Conservation (phyloP, 2,888 invertebrate genomes). For the Panopea generosa region DNA sequence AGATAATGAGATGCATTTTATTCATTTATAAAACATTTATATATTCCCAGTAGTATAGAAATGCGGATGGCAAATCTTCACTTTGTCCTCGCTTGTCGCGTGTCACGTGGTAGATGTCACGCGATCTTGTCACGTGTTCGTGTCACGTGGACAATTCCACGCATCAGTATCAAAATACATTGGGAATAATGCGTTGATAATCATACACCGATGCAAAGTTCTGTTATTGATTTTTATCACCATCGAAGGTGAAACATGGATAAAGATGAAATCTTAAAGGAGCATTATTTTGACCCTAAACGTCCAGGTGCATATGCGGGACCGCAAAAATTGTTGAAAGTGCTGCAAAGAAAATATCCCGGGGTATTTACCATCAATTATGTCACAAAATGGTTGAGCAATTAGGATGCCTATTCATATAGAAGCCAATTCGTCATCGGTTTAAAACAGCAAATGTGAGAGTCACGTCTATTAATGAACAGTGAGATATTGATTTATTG, state of each 20-base stretch:
- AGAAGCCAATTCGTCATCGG: conserved; percentile 28
- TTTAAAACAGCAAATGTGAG: conserved; percentile 47
- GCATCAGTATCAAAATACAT: too few relatives aligned
- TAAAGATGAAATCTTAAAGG: conserved; percentile 27
- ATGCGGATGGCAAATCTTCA: too few relatives aligned
- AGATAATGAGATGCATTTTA: too few relatives aligned
- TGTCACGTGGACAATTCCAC: too few relatives aligned
- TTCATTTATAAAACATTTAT: too few relatives aligned
- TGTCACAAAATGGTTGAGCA: conserved; percentile 33
- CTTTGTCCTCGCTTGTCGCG: too few relatives aligned
- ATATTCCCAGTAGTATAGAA: too few relatives aligned
- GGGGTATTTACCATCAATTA: conserved; percentile 27
- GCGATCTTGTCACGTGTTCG: too few relatives aligned
- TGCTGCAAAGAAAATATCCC: conserved; percentile 34
- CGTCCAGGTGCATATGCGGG: conserved; percentile 42
- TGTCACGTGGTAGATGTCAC: too few relatives aligned
- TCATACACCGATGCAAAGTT: too few relatives aligned
- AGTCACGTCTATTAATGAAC: conserved; percentile 35
- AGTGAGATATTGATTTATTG: conserved; percentile 43
- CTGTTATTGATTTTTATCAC: too few relatives aligned
- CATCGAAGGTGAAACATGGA: not conserved
- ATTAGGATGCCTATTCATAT: conserved; percentile 40
- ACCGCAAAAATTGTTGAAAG: conserved; percentile 29
- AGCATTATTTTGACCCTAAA: conserved; percentile 38
- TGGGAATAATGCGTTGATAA: too few relatives aligned